Evolutionary conservation across 2,797 vertebrate genomes (phyloP).

Genomic region (Artibeus lituratus): DNA sequence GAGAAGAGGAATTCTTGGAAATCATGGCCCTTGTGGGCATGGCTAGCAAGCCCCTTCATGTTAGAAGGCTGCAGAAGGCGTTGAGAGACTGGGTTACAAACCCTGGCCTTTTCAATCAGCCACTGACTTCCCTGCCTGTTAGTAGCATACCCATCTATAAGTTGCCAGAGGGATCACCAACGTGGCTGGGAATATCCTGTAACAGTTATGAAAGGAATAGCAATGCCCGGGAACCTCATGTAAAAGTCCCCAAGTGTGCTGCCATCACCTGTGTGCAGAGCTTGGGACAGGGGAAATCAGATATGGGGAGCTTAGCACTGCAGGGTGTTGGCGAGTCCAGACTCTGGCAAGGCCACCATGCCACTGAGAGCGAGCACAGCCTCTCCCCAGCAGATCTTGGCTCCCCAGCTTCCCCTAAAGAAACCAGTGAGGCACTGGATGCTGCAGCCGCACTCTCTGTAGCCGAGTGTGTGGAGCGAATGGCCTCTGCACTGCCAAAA

Average conservation of each 20-base stretch:
- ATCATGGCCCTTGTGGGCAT: constrained; percentile 99
- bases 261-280: constrained; percentile 88
- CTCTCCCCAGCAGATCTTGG: constrained; percentile 94
- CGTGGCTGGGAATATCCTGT: constrained; percentile 85
- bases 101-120: constrained; percentile 97
- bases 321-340: constrained; percentile 83
- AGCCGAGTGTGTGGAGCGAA: constrained; percentile 94
- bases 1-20: constrained; percentile 98
- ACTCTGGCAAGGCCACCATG: constrained; percentile 93
- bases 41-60: constrained; percentile 98
- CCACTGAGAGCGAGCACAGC: constrained; percentile 93
- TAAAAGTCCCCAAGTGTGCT: constrained; percentile 91
- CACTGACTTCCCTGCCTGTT: constrained; percentile 94
- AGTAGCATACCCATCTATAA: constrained; percentile 99
- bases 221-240: constrained; percentile 84
- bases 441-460: constrained; percentile 92
- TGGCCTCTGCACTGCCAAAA: constrained; percentile 90
- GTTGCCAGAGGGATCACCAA: constrained; percentile 92
- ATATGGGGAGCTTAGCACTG: constrained; percentile 79
- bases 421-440: constrained; percentile 92
- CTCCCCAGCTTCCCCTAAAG: constrained; percentile 94
- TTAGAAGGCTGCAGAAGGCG: constrained; percentile 96
- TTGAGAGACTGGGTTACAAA: constrained; percentile 99
- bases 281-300: constrained; percentile 87
- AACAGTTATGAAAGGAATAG: constrained; percentile 87